Base-by-base conservation (phyloP, 2,113 vertebrate species). In the Bucco capensis region DNA sequence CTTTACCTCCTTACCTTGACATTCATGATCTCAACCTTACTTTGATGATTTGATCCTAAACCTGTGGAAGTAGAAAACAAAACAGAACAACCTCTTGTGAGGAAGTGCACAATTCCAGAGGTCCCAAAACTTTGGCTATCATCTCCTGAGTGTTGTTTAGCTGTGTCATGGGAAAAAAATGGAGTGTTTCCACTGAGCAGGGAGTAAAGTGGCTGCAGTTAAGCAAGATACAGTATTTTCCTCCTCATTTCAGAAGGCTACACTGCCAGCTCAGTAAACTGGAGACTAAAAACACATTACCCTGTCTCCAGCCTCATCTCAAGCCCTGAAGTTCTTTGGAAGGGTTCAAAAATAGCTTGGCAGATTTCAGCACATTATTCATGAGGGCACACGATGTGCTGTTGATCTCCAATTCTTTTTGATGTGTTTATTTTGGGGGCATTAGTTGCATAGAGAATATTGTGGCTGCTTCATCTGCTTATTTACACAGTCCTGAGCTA, bases 331-430 rank as follows among this genome's bases (percentile, higher is more conserved):
- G 80, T 87, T 93, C 86, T 95, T 95, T 96, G 89, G 77, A 96
- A 94, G 84, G 42, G 81, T 85, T 94, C 90, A 89, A 80, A 96
- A 96, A 96, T 94, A 95, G 78, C 93, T 76, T 92, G 93, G 82
- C 95, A 94, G 78, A 62, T 90, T 94, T 95, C 90, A 90, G 42
- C 58, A 50, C 50, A 46, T 81, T 93, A 86, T 94, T 88, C 61
- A 24, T 93, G 86, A 64, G 1, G 0, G 58, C 71, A 71, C 75
- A 90, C 16, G 6, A 23, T 73, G 88, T 73, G 83, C 77, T 85
- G 90, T 86, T 95, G 88, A 94, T 95, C 74, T 92, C 82, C 84
- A 95, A 94, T 91, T 93, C 95, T 94, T 94, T 54, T 92, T 92
- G 93, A 95, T 94, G 90, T 93, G 50, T 94, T 95, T 96, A 87